These are phyloP conservation scores for Barypeithes pellucidus DNA, from an alignment of 2,888 invertebrate species.

Conservation along the genomic window DNA sequence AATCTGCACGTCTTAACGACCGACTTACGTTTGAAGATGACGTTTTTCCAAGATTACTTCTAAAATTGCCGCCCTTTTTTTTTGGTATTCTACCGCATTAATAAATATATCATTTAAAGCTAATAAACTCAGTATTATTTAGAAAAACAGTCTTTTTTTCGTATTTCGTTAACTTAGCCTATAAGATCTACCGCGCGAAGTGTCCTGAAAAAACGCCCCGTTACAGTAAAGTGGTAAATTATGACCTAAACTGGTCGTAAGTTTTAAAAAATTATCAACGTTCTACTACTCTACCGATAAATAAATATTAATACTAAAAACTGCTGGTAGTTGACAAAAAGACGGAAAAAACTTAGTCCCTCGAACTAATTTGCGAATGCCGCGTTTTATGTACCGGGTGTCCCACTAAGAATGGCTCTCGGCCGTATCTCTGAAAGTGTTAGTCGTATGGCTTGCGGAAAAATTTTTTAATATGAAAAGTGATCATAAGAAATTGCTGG, in stretches of 20 bases:
- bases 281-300: slow-evolving; percentile 33
- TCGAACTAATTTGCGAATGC: background rate
- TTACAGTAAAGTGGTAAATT: background rate
- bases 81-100: slow-evolving; percentile 11
- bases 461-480: too few relatives aligned
- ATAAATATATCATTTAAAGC: slow-evolving; percentile 27
- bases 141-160: slow-evolving; percentile 31
- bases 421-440: too few relatives aligned
- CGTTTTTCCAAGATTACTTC: slow-evolving; percentile 10
- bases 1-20: background rate
- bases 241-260: slow-evolving; percentile 1
- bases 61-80: slow-evolving; percentile 1
- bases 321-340: slow-evolving; percentile 1
- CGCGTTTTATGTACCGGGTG: background rate
- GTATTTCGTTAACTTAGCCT: slow-evolving; percentile 13
- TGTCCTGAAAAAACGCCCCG: slow-evolving; percentile 8
- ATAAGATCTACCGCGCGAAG: background rate
- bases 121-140: slow-evolving; percentile 30
- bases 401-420: too few relatives aligned
- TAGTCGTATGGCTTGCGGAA: too few relatives aligned
- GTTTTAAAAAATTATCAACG: slow-evolving; percentile 19
- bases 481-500: too few relatives aligned
- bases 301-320: slow-evolving; percentile 40
- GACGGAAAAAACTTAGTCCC: slow-evolving; percentile 29
- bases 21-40: background rate